These are phyloP conservation scores for Epinotia nisella DNA, from an alignment of 2,888 invertebrate genomes.

Conservation along the genomic window DNA sequence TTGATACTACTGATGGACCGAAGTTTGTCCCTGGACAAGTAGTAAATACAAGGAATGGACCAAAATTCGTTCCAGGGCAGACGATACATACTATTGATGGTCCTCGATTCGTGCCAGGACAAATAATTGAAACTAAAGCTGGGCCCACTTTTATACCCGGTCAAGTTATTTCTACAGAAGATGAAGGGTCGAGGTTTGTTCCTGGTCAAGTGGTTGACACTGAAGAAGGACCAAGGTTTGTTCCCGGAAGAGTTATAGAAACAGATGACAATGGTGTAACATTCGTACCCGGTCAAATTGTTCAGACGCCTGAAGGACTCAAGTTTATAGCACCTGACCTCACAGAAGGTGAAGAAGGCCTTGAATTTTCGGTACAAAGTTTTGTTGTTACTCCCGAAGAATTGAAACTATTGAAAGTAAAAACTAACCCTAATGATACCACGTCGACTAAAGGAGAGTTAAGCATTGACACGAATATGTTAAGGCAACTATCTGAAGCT, in stretches of 20 bases:
- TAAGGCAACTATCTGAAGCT: slow-evolving; percentile 87
- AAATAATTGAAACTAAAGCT: slow-evolving; percentile 89
- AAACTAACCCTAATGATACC: slow-evolving; percentile 81
- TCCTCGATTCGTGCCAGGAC: slow-evolving; percentile 90
- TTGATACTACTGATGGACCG: slow-evolving; percentile 87
- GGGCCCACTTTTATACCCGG: slow-evolving; percentile 92
- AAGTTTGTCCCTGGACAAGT: slow-evolving; percentile 92
- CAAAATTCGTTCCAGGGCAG: slow-evolving; percentile 89
- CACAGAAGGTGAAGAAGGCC: slow-evolving; percentile 86
- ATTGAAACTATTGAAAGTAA: slow-evolving; percentile 77
- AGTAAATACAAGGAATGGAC: slow-evolving; percentile 87
- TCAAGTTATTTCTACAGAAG: slow-evolving; percentile 88
- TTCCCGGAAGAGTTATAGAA: slow-evolving; percentile 89
- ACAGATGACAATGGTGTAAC: slow-evolving; percentile 88
- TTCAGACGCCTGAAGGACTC: slow-evolving; percentile 89
- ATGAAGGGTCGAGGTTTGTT: slow-evolving; percentile 85
- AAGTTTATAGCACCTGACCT: slow-evolving; percentile 89
- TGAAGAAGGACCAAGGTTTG: slow-evolving; percentile 88
- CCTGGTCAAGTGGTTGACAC: slow-evolving; percentile 90
- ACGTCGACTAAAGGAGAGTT: slow-evolving; percentile 84
- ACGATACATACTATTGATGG: slow-evolving; percentile 89
- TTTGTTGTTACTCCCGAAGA: slow-evolving; percentile 85
- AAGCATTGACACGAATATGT: slow-evolving; percentile 87
- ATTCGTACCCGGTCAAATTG: slow-evolving; percentile 91
- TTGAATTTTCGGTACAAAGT: slow-evolving; percentile 89